phyloP scores from a whole-genome alignment of 2,797 vertebrate species.

The Rhinella marina region DNA sequence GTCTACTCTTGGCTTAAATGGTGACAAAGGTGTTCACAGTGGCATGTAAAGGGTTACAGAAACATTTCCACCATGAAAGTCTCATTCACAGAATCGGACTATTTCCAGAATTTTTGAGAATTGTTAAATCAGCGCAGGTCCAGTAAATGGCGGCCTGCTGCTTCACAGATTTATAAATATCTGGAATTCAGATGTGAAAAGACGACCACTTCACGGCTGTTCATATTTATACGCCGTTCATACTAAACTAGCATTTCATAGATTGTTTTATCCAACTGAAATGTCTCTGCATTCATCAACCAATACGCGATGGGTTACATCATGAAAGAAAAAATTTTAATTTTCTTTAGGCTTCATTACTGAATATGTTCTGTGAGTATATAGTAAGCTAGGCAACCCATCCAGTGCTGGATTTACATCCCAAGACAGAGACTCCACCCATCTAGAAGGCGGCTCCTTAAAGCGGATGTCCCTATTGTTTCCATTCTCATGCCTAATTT shows the following conservation, averaged over 20 bases:
- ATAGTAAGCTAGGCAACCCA: too few species aligned
- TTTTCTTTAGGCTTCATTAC: too few species aligned
- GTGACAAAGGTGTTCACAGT: too few species aligned
- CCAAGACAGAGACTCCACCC: too few species aligned
- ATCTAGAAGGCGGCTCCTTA: too few species aligned
- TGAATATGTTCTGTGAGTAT: too few species aligned
- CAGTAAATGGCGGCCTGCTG: slow-evolving; percentile 17
- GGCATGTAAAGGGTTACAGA: neutral
- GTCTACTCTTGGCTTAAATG: too few species aligned
- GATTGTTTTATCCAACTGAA: neutral
- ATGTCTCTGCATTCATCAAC: neutral
- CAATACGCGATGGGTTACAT: too few species aligned
- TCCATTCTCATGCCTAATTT: too few species aligned
- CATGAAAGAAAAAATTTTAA: too few species aligned
- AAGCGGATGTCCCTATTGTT: too few species aligned
- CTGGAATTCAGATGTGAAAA: neutral
- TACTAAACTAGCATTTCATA: neutral
- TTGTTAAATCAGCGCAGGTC: slow-evolving; percentile 28
- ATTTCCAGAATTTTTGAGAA: slow-evolving; percentile 20
- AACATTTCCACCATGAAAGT: neutral
- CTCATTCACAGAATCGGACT: neutral
- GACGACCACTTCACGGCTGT: neutral
- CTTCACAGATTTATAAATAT: slow-evolving; percentile 22
- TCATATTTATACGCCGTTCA: neutral
- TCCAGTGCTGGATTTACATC: too few species aligned